Percentiles rank a stretch among this genome's conserved stretches.
Evolutionary conservation across 2,113 vertebrate species (phyloP).

Genomic region (Hemicordylus capensis): DNA sequence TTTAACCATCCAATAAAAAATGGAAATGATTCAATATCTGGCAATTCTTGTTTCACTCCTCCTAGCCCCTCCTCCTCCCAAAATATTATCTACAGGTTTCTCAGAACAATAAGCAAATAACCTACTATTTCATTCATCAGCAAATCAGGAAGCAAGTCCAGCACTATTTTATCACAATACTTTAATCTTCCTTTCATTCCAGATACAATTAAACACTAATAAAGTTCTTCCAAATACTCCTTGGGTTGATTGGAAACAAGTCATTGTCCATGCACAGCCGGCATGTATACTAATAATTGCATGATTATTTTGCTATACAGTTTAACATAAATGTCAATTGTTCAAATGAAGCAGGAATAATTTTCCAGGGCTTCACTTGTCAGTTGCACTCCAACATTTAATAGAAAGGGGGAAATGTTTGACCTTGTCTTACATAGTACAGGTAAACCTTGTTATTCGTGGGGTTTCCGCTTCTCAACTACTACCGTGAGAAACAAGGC

Average conservation of each 20-base stretch:
- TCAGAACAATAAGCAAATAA: rapidly evolving
- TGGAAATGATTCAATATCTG: background rate
- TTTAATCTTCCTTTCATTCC: slow-evolving; percentile 35
- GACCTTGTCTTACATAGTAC: slow-evolving; percentile 54
- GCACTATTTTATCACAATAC: slow-evolving; percentile 18
- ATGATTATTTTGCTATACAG: slow-evolving; percentile 65
- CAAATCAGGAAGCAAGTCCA: slow-evolving; percentile 23
- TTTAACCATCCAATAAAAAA: slow-evolving; percentile 4
- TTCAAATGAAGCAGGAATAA: slow-evolving; percentile 65
- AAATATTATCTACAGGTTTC: slow-evolving; percentile 23
- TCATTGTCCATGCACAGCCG: slow-evolving; percentile 51
- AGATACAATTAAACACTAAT: slow-evolving; percentile 59
- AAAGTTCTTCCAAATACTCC: slow-evolving; percentile 52
- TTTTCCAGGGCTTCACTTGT: slow-evolving; percentile 64
- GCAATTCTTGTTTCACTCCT: background rate
- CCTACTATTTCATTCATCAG: slow-evolving; percentile 25
- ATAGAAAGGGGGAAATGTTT: slow-evolving; percentile 62
- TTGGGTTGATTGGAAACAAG: slow-evolving; percentile 45
- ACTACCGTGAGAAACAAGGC: too few relatives aligned
- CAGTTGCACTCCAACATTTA: slow-evolving; percentile 54
- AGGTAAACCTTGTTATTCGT: too few relatives aligned
- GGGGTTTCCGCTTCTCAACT: too few relatives aligned
- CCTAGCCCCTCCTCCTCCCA: background rate
- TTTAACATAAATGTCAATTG: slow-evolving; percentile 63
- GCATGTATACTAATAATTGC: slow-evolving; percentile 61